Evolutionary conservation across 2,797 vertebrate species (phyloP), one percentile per base, ranked within the genome.

Genomic region (Lycodopsis pacificus): DNA sequence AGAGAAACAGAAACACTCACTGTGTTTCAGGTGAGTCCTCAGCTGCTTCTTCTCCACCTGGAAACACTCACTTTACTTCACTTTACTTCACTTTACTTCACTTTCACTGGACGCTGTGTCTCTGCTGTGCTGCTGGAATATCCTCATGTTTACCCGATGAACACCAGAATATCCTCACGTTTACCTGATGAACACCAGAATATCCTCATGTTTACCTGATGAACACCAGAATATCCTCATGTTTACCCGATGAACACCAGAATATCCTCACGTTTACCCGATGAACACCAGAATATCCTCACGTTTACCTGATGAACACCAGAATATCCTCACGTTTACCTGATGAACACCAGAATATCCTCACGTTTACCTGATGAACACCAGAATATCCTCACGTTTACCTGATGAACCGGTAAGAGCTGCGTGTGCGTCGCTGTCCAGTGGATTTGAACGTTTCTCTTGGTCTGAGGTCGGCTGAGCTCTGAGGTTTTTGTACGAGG

Each of bases 401-500:
- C 27, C 0, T 61, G 46, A 46, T 36, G 5, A 36, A 36, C 36
- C 5, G 30, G 30, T 30, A 30, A 6, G 36, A 44, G 64, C 2
- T 1, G 10, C 0, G 0, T 1, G 8, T 25, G 38, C 0, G 27
- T 20, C 1, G 0, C 0, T 19, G 19, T 6, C 20, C 57, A 3
- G 42, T n/a, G 53, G 58, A 72, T 64, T 76, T 79, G 0, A 2
- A 54, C 3, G 0, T 7, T 22, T 71, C 73, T 13, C 1, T 57
- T 32, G 20, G 2, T 13, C 5, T 77, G 2, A 44, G 34, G 58
- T n/a, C 0, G 4, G 22, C 0, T 19, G 1, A 44, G 66, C 22
- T 30, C 3, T 1, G 15, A 56, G 85, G 88, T 92, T 94, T 86
- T 90, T 92, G 90, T 88, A 76, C 0, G n/a, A 64, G 51, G 53